Evolutionary conservation across 2,797 vertebrate species (phyloP).

Genomic region (Limosa lapponica): DNA sequence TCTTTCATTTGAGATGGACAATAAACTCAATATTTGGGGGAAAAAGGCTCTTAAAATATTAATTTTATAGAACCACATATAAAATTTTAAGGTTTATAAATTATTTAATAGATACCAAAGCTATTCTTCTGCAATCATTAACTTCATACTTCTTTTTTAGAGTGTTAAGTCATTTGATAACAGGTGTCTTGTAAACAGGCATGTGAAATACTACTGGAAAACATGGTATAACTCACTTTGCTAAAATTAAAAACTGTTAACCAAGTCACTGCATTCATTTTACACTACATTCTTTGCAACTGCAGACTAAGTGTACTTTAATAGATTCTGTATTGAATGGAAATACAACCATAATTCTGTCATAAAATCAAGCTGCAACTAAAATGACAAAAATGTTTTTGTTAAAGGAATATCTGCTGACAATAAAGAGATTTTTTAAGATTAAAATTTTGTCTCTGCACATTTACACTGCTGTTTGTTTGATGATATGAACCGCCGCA

Average conservation of each 20-base stretch:
- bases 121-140: not conserved
- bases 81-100: not conserved
- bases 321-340: not conserved
- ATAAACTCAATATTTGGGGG: not conserved
- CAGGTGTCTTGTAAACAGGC: not conserved
- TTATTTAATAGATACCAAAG: not conserved
- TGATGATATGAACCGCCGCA: constrained; percentile 52
- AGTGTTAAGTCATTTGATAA: not conserved
- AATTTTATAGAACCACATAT: not conserved
- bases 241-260: not conserved
- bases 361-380: not conserved
- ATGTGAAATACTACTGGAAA: constrained; percentile 5
- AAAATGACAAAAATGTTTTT: not conserved
- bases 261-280: not conserved
- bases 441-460: constrained; percentile 15
- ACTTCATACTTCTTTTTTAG: not conserved
- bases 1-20: not conserved
- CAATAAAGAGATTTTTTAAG: not conserved
- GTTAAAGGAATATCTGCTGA: not conserved
- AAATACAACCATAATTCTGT: constrained; percentile 47
- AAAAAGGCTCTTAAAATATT: not conserved
- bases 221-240: not conserved
- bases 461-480: constrained; percentile 35
- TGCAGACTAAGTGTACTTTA: not conserved
- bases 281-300: not conserved